These are phyloP conservation scores for Nothoprocta pentlandii DNA, from an alignment of 2,113 vertebrate genomes.

Conservation along the genomic window DNA sequence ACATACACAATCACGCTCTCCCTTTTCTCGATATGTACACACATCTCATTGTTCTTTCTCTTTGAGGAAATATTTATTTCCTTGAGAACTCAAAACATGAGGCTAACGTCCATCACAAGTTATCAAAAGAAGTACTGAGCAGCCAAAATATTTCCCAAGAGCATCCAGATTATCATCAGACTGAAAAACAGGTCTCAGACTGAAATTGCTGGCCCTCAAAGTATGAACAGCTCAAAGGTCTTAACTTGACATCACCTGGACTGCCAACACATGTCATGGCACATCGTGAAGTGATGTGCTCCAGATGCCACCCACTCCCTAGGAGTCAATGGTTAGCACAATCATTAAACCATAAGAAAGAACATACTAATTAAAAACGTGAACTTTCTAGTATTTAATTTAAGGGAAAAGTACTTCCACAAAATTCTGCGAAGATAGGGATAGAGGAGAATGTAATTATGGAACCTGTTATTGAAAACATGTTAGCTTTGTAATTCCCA, in stretches of 20 bases:
- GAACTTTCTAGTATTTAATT: not conserved
- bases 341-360: not conserved
- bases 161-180: not conserved
- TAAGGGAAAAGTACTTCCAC: not conserved
- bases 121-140: not conserved
- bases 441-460: constrained; percentile 25
- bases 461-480: not conserved
- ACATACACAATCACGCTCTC: not conserved
- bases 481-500: not conserved
- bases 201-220: not conserved
- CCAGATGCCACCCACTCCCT: not conserved
- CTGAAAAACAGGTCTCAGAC: not conserved
- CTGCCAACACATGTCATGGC: not conserved
- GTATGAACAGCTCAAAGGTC: not conserved
- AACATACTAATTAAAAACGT: not conserved
- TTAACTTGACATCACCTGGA: not conserved
- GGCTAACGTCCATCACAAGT: not conserved
- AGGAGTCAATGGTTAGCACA: not conserved
- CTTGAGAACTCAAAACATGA: not conserved
- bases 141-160: not conserved
- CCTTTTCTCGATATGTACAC: not conserved
- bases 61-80: not conserved
- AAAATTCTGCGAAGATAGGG: not conserved
- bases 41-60: not conserved
- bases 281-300: not conserved